Base-by-base conservation (phyloP, 2,113 vertebrate genomes). In the Semicossyphus pulcher region DNA sequence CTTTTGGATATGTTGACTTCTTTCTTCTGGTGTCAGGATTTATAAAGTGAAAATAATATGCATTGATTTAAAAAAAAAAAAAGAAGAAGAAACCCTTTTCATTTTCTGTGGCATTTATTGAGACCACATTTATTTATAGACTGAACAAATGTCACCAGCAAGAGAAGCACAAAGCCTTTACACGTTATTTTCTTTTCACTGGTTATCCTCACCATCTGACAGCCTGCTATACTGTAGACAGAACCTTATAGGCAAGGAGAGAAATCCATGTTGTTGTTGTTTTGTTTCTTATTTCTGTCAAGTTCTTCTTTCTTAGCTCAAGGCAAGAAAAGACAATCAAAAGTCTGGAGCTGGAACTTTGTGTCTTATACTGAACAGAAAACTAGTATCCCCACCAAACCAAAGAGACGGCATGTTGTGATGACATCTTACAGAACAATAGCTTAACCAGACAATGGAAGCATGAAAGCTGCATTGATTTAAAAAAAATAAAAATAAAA, bases 101-200 rank as follows among this genome's bases (percentile, higher is more conserved):
- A 61, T 60, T 14, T 72, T 59, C n/a, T 16, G 10, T 62, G 44
- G 52, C 67, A 69, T 70, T 74, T 72, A 80, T 51, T 49, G 21
- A 54, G 60, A 62, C 26, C 28, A 4, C 72, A 64, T 73, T 77
- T 80, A 64, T 72, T 63, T 28, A 31, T 41, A 42, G 45, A 36
- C 16, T 51, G 18, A 60, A 73, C 56, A 73, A 77, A 81, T 69
- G 67, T 76, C 66, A 76, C n/a, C 32, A 37, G 37, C 4, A 21
- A 67, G 20, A 51, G 34, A 45, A 25, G 59, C 28, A 54, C 28
- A 56, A 32, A 56, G 14, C 10, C 23, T 37, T 37, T 20, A 26
- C n/a, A n/a, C 18, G 8, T n/a, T 41, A 9, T 60, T 10, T 54
- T 37, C 20, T 48, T 45, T 6, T 26, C 8, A 0, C 23, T 61